Evolutionary conservation across 2,797 vertebrate genomes (phyloP).

Genomic region (Danio choprae): DNA sequence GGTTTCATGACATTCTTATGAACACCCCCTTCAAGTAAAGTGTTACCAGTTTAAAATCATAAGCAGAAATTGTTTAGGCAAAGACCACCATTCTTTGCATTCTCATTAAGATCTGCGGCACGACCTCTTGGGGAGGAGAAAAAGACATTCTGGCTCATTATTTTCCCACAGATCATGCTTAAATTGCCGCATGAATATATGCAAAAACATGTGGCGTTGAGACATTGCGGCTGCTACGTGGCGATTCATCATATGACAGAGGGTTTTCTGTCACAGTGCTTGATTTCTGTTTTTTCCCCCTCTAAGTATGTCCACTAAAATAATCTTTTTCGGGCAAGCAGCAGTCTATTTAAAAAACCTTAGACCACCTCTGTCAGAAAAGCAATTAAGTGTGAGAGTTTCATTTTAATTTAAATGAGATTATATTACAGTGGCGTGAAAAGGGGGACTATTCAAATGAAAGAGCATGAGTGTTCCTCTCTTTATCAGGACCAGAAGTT

Average conservation of each 20-base stretch:
- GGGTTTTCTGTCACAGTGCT: constrained; percentile 53
- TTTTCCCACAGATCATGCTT: constrained; percentile 55
- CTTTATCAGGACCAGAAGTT: constrained; percentile 74
- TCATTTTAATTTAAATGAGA: constrained; percentile 83
- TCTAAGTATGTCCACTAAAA: constrained; percentile 54
- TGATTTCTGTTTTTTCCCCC: constrained; percentile 52
- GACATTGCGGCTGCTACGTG: constrained; percentile 36
- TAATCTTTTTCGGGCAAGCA: constrained; percentile 41
- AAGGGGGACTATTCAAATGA: constrained; percentile 72
- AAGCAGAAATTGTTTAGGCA: constrained; percentile 26
- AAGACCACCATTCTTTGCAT: constrained; percentile 1
- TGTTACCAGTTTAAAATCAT: no score
- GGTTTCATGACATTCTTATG: no score
- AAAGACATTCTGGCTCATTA: constrained; percentile 34
- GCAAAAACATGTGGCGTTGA: constrained; percentile 42
- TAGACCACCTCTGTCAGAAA: constrained; percentile 82
- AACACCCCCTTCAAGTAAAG: no score
- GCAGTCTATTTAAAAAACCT: constrained; percentile 75
- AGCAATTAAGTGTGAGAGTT: constrained; percentile 82
- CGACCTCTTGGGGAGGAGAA: not conserved
- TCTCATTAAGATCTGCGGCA: constrained; percentile 17
- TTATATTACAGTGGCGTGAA: constrained; percentile 79
- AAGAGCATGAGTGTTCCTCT: constrained; percentile 72
- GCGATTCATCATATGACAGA: constrained; percentile 60
- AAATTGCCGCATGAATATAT: constrained; percentile 61